Conservation (phyloP, 53 echinoderm and acorn worm species). For the Glandiceps talaboti region DNA sequence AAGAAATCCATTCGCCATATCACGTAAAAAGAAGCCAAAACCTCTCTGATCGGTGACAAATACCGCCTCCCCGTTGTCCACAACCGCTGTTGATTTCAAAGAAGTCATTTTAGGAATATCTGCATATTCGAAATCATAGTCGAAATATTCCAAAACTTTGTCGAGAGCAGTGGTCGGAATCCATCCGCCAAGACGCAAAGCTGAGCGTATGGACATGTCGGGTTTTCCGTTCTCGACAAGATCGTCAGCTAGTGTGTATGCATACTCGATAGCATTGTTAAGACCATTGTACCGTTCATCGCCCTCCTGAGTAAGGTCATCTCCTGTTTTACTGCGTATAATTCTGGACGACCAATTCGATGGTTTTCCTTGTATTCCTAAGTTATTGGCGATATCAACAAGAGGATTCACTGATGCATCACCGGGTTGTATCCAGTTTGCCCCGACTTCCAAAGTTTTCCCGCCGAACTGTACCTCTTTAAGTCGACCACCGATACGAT, state of each 20-base stretch:
- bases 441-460: conserved; percentile 22
- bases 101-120: conserved; percentile 24
- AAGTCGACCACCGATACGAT: conserved; percentile 34
- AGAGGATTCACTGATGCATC: conserved; percentile 1
- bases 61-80: not conserved
- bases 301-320: conserved; percentile 8
- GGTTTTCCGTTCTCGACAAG: conserved; percentile 1
- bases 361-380: conserved; percentile 6
- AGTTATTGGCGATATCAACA: not conserved
- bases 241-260: conserved; percentile 2
- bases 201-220: conserved; percentile 20
- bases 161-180: conserved; percentile 21
- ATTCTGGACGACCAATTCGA: conserved; percentile 10
- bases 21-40: not conserved
- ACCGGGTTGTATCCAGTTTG: conserved; percentile 30
- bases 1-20: not conserved
- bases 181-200: conserved; percentile 11
- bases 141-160: conserved; percentile 21
- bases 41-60: conserved; percentile 33
- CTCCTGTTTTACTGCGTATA: conserved; percentile 9
- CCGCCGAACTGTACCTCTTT: conserved; percentile 24
- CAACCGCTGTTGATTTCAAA: conserved; percentile 13
- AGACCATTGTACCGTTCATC: conserved; percentile 3
- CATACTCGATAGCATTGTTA: conserved; percentile 9
- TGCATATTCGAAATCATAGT: conserved; percentile 25